Evolutionary conservation across 2,888 invertebrate genomes (phyloP).

Genomic region (Iselma pallidipennis): DNA sequence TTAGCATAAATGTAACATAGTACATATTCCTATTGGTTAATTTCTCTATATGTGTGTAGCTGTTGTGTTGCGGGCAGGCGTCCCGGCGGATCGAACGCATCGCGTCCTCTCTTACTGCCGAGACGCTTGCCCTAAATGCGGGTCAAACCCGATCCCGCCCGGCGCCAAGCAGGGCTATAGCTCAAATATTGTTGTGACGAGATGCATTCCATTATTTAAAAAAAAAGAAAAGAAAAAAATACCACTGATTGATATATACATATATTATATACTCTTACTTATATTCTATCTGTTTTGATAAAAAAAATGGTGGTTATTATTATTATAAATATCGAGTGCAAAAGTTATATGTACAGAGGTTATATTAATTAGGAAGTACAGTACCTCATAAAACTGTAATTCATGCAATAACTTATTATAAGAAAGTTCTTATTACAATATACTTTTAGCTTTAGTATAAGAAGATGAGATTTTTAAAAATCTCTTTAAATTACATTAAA

Average conservation of each 20-base stretch:
- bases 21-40: slow-evolving; percentile 57
- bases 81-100: slow-evolving; percentile 33
- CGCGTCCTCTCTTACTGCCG: slow-evolving; percentile 34
- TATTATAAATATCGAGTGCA: slow-evolving; percentile 55
- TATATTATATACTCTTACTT: slow-evolving; percentile 53
- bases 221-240: slow-evolving; percentile 25
- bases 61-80: slow-evolving; percentile 55
- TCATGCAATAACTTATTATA: slow-evolving; percentile 61
- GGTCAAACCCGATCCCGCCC: slow-evolving; percentile 45
- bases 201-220: slow-evolving; percentile 57
- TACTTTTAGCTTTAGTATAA: slow-evolving; percentile 58
- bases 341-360: slow-evolving; percentile 59
- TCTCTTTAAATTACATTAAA: slow-evolving; percentile 33
- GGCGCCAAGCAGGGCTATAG: slow-evolving; percentile 53
- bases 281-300: slow-evolving; percentile 56
- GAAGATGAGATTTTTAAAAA: slow-evolving; percentile 55
- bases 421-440: slow-evolving; percentile 58
- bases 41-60: slow-evolving; percentile 56
- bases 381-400: slow-evolving; percentile 60
- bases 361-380: slow-evolving; percentile 59
- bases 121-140: slow-evolving; percentile 47
- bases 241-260: slow-evolving; percentile 53
- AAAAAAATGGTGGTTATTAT: slow-evolving; percentile 52
- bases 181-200: slow-evolving; percentile 60
- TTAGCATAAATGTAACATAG: slow-evolving; percentile 54